Conservation (phyloP, 2,797 vertebrate species). For the Sandelia bainsii region DNA sequence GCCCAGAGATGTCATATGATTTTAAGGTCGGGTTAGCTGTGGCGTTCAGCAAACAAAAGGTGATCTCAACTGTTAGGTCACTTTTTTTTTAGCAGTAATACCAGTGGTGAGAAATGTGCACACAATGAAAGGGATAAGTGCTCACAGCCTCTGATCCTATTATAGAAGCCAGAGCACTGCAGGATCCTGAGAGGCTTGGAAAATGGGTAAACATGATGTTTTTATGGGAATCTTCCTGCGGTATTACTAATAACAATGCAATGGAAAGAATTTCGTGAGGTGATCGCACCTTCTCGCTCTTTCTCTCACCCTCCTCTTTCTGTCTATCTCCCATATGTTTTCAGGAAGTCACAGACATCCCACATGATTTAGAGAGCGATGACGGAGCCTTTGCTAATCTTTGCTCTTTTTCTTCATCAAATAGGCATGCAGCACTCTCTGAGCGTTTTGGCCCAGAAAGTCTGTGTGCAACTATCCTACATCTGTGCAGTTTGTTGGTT, state of each 20-base stretch:
- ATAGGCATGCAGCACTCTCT: conserved; percentile 46
- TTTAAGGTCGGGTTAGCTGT: conserved; percentile 30
- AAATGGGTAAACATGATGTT: conserved; percentile 49
- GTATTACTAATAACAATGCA: conserved; percentile 26
- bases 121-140: conserved; percentile 52
- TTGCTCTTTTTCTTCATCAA: conserved; percentile 53
- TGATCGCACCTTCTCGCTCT: conserved; percentile 27
- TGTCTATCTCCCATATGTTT: conserved; percentile 9
- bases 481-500: conserved; percentile 67
- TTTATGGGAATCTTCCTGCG: conserved; percentile 38
- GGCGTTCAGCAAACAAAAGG: conserved; percentile 52
- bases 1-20: conserved; percentile 48
- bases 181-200: conserved; percentile 47
- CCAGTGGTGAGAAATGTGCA: conserved; percentile 20
- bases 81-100: conserved; percentile 30
- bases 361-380: conserved; percentile 31
- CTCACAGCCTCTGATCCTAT: conserved; percentile 68
- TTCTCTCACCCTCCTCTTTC: background rate
- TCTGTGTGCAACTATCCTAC: conserved; percentile 49
- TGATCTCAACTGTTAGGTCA: conserved; percentile 34
- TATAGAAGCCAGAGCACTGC: conserved; percentile 48
- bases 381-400: conserved; percentile 50
- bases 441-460: conserved; percentile 50
- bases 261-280: conserved; percentile 45
- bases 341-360: conserved; percentile 57